Base-by-base conservation (phyloP, 2,797 vertebrate genomes). In the Sebastes trivittatus region DNA sequence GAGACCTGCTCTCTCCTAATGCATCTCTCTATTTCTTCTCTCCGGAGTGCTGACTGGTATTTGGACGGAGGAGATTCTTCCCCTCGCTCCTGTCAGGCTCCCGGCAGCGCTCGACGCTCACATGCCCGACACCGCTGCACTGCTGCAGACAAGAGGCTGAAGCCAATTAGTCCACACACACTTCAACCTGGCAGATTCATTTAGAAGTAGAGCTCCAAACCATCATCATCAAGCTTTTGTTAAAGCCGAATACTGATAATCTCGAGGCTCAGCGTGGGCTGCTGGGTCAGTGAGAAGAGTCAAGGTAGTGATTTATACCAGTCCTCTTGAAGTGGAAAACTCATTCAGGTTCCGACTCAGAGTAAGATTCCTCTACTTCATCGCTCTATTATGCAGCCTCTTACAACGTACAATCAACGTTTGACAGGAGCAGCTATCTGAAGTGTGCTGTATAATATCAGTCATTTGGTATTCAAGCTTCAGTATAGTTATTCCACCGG, bases 131-230 rank as follows among this genome's bases (percentile, higher is more conserved):
- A n/a, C 42, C 58, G 38, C 49, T 32, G 38, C 38, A 16, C 55
- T 22, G 78, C 59, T 42, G 62, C 61, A 16, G 34, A 69, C 80
- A 55, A 63, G 60, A 74, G 23, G 70, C 80, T 29, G 42, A 42
- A 62, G 67, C 88, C 82, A 83, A 84, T 91, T 72, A 86, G 46
- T 75, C 25, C 16, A 32, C 56, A 20, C 62, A 55, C 81, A 71
- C 82, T 75, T 72, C 49, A 72, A 60, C 38, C 70, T 5, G 23
- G 60, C 14, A 77, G 64, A 34, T 73, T 70, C 11, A 42, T 74
- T 59, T 29, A 62, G 32, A 58, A 18, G 49, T 59, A 23, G 56
- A 65, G 70, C 72, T 38, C 18, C 71, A 74, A 9, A 85, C 73
- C 60, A 49, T 56, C 46, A 52, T 80, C 72, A 67, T 61, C 71